These are phyloP conservation scores for Melanostigma gelatinosum DNA, from an alignment of 2,113 vertebrate genomes.

Conservation along the genomic window DNA sequence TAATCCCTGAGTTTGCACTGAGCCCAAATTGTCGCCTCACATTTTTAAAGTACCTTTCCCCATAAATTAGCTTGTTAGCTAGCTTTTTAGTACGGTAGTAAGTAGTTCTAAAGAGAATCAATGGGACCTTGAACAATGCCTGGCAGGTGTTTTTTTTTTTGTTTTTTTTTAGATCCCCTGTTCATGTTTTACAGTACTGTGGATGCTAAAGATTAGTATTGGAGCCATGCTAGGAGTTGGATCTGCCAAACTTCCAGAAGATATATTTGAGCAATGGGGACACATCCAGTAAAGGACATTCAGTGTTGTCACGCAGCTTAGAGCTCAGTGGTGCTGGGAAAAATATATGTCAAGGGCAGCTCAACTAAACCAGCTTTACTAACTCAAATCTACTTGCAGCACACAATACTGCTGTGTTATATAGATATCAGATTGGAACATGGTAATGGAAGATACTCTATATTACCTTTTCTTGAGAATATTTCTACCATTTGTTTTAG, in stretches of 20 bases:
- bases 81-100: too few species aligned
- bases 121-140: not conserved
- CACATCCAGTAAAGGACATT: not conserved
- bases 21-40: too few species aligned
- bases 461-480: not conserved
- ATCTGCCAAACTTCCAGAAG: not conserved
- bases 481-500: not conserved
- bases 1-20: too few species aligned
- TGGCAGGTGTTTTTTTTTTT: not conserved
- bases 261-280: not conserved
- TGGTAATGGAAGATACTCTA: not conserved
- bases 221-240: not conserved
- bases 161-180: too few species aligned
- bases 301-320: not conserved
- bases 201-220: not conserved
- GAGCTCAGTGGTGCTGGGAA: not conserved
- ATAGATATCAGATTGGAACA: not conserved
- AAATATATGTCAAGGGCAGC: not conserved
- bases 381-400: not conserved
- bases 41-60: too few species aligned
- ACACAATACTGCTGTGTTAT: not conserved
- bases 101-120: not conserved
- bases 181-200: not conserved
- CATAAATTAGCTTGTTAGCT: too few species aligned
- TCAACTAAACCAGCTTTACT: not conserved